Percentiles rank a stretch among this genome's conserved stretches.
Evolutionary conservation across 2,797 vertebrate species (phyloP).

Genomic region (Syndactyla subalaris): DNA sequence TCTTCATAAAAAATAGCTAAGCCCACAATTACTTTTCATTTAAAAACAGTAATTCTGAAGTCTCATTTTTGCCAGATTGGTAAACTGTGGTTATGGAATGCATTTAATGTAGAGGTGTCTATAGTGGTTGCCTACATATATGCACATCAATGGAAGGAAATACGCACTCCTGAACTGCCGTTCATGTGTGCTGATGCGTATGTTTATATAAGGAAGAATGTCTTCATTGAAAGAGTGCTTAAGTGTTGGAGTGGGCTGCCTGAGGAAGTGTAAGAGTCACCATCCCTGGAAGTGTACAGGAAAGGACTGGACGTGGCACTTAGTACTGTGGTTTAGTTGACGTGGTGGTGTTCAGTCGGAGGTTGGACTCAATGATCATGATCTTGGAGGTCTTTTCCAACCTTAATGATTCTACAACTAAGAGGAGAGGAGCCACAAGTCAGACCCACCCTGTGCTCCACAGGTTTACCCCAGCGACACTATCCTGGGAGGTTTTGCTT

Average conservation of each 20-base stretch:
- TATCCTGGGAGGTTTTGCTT: background rate
- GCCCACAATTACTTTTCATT: background rate
- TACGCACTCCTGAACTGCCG: background rate
- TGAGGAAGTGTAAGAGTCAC: background rate
- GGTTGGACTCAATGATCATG: no score
- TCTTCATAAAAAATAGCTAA: background rate
- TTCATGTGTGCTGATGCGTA: background rate
- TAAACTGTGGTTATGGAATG: background rate
- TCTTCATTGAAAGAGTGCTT: background rate
- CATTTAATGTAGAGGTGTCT: background rate
- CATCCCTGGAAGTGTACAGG: background rate
- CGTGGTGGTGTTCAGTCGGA: background rate
- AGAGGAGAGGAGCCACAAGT: background rate
- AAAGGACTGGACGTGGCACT: background rate
- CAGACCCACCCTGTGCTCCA: background rate
- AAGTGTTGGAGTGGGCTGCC: background rate
- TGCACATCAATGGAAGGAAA: background rate
- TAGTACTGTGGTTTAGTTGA: no score
- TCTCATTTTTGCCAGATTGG: background rate
- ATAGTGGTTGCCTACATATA: background rate
- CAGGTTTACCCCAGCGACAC: background rate
- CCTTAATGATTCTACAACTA: fast-evolving
- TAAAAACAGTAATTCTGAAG: background rate
- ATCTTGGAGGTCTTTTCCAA: background rate
- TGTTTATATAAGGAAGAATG: background rate